Percentiles rank a stretch among this genome's conserved stretches.
These are phyloP conservation scores for Antennarius maculatus DNA, from an alignment of 2,797 vertebrate species.

Conservation along the genomic window DNA sequence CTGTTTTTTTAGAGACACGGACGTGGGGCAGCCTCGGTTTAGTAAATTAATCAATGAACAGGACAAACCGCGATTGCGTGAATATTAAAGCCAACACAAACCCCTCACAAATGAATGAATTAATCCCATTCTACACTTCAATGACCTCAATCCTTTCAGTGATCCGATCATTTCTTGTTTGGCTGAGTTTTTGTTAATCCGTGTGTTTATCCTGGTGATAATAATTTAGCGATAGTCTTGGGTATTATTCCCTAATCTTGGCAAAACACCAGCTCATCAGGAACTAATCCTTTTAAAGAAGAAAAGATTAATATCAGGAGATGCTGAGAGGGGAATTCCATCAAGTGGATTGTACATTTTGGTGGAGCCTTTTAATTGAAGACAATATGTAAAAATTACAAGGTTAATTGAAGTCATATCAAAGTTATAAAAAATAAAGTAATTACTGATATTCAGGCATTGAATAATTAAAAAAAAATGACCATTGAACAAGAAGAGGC, in stretches of 20 bases:
- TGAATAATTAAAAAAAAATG: neutral
- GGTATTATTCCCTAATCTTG: slow-evolving; percentile 56
- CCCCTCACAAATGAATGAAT: neutral
- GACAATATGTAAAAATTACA: slow-evolving; percentile 1
- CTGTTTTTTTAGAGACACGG: neutral
- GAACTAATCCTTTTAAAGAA: slow-evolving; percentile 53
- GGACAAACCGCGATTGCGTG: neutral
- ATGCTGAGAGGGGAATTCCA: slow-evolving; percentile 24
- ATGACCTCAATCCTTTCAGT: neutral
- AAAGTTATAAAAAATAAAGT: slow-evolving; percentile 8
- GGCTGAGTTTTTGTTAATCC: slow-evolving; percentile 30
- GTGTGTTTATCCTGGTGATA: slow-evolving; percentile 21
- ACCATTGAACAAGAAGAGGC: slow-evolving; percentile 45
- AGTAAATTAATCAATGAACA: too few species aligned
- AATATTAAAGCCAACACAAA: neutral
- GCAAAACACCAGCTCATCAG: slow-evolving; percentile 48
- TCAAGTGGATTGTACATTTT: slow-evolving; percentile 12
- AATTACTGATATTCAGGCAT: slow-evolving; percentile 41
- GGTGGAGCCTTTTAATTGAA: neutral
- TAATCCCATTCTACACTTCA: neutral
- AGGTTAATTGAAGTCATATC: slow-evolving; percentile 21
- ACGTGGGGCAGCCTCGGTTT: neutral
- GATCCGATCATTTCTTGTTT: neutral
- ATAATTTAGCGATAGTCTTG: slow-evolving; percentile 31
- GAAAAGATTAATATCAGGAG: slow-evolving; percentile 30